Base-by-base conservation (phyloP, 2,888 invertebrate genomes). In the Oscheius sp. region DNA sequence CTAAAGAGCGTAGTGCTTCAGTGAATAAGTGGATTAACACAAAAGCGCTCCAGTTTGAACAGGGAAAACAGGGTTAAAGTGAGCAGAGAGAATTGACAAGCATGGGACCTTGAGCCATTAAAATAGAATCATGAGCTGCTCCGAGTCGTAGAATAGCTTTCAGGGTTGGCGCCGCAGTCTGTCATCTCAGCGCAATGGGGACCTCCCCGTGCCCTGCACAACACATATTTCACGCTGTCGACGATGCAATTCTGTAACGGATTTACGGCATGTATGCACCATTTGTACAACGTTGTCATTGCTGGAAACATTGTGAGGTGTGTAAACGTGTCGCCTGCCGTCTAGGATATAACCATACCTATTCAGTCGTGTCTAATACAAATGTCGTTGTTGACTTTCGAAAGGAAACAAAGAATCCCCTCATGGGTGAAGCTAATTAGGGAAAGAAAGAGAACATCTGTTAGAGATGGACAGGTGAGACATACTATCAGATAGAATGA, bases 231-330 rank as follows among this genome's bases (percentile, higher is more conserved):
- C 59, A 59, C 26, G 59, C 26, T 44, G 28, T 59, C 41, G 17
- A 59, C 59, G 59, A 59, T 59, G 59, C 59, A 26, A 59, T 59
- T 44, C 59, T 24, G 59, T 59, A 59, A 44, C 28, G 14, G 41
- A 59, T 59, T 59, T 59, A 59, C 44, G 59, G 44, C 47, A 3
- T 20, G 20, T 20, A 41, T 41, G n/a, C 14, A 41, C 3, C 4
- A 41, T 41, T 41, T 41, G 41, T 17, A 12, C 41, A 41, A 41
- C 38, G 56, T 56, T 56, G 56, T 38, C 33, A 56, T 56, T 26
- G 32, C 38, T 9, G 36, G 38, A 36, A 56, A 36, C 1, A 36
- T 33, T n/a, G 56, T 30, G 54, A 32, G 32, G 54, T 36, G 22
- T 36, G 36, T 17, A 56, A 36, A 36, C 33, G 36, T 24, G 38